Percentiles rank a stretch among this genome's conserved stretches.
phyloP scores from a whole-genome alignment of 2,113 vertebrate species.

The Pelmatolapia mariae region DNA sequence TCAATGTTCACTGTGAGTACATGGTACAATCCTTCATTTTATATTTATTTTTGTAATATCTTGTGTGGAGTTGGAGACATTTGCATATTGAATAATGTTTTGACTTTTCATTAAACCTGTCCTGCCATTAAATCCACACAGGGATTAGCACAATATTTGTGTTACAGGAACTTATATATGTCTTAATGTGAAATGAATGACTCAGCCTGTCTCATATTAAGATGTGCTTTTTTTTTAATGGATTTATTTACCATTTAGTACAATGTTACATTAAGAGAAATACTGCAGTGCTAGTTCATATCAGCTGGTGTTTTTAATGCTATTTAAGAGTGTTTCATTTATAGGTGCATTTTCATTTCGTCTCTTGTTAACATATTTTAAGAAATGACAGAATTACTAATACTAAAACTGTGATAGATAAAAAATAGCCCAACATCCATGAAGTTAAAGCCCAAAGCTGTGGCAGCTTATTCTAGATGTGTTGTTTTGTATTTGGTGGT shows the following conservation, averaged over 20 bases:
- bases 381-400: not conserved
- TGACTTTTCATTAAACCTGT: not conserved
- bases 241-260: not conserved
- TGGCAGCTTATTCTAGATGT: not conserved
- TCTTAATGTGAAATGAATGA: not conserved
- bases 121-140: not conserved
- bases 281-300: not conserved
- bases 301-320: not conserved
- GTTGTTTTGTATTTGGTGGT: not conserved
- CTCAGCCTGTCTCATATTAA: not conserved
- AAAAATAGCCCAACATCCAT: not conserved
- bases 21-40: not conserved
- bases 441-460: not conserved
- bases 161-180: not conserved
- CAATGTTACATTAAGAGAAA: not conserved
- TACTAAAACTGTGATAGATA: not conserved
- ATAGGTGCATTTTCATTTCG: not conserved
- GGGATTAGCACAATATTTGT: not conserved
- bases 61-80: not conserved
- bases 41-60: not conserved
- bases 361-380: not conserved
- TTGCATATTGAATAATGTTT: not conserved
- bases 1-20: slow-evolving; percentile 83
- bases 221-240: not conserved
- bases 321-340: not conserved